These are phyloP conservation scores for Stenopsyche tienmushanensis DNA, from an alignment of 1,140 invertebrate species.

Conservation along the genomic window DNA sequence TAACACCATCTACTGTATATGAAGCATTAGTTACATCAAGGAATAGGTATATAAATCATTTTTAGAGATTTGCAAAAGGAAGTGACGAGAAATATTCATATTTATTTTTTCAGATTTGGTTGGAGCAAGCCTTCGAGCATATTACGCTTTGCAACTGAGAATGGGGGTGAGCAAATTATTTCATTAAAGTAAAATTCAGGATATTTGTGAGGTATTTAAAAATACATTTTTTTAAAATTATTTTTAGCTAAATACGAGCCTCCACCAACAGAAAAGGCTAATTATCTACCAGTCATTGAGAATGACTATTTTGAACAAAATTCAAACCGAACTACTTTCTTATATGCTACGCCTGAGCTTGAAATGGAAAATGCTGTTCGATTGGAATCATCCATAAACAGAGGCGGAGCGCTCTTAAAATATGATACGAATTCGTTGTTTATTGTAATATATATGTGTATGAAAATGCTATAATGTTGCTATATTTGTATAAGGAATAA, in stretches of 20 bases:
- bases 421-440: too few species aligned
- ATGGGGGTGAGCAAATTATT: constrained; percentile 22
- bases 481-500: too few species aligned
- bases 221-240: too few species aligned
- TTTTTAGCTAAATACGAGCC: constrained; percentile 12
- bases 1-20: constrained; percentile 66
- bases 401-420: too few species aligned
- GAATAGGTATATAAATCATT: constrained; percentile 54
- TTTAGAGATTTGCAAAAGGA: background rate
- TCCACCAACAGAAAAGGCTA: constrained; percentile 5
- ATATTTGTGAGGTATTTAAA: constrained; percentile 2
- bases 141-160: constrained; percentile 32
- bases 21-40: constrained; percentile 69
- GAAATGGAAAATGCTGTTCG: constrained; percentile 1
- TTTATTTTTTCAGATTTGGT: constrained; percentile 34
- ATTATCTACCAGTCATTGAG: constrained; percentile 20
- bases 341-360: constrained; percentile 6
- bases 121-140: constrained; percentile 39
- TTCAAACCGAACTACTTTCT: background rate
- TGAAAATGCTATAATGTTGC: too few species aligned
- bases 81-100: background rate
- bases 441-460: too few species aligned
- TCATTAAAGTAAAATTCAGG: background rate
- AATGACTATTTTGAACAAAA: constrained; percentile 7
- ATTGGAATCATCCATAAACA: constrained; percentile 3